These are phyloP conservation scores for Psix sp. DNA, from an alignment of 1,140 invertebrate species.

Conservation along the genomic window DNA sequence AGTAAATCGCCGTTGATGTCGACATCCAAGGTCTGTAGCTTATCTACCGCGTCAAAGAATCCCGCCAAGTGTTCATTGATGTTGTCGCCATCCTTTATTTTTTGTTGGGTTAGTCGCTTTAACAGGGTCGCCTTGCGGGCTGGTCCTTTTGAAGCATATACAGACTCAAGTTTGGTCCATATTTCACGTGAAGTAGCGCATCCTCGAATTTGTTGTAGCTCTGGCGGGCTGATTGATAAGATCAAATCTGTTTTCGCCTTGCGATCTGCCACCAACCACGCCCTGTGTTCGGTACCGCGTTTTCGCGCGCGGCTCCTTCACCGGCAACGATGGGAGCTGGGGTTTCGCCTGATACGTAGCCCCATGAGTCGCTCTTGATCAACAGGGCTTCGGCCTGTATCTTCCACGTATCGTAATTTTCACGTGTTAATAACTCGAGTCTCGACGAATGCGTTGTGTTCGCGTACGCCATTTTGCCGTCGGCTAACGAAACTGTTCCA, in stretches of 20 bases:
- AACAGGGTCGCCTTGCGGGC: background rate
- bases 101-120: background rate
- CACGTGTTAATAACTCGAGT: slow-evolving; percentile 12
- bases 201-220: background rate
- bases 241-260: background rate
- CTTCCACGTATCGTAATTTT: slow-evolving; percentile 44
- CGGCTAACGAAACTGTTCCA: background rate
- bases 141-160: background rate
- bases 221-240: background rate
- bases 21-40: background rate
- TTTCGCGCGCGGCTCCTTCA: background rate
- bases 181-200: background rate
- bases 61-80: background rate
- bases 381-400: slow-evolving; percentile 36
- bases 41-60: background rate
- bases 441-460: slow-evolving; percentile 1
- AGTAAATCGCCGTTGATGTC: background rate
- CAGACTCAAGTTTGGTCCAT: background rate
- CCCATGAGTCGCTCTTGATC: slow-evolving; percentile 31
- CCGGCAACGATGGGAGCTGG: background rate
- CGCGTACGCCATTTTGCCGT: slow-evolving; percentile 5
- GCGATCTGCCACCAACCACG: background rate
- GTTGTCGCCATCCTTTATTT: background rate
- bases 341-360: slow-evolving; percentile 24
- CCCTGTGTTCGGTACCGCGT: background rate